Base-by-base conservation (phyloP, 2,113 vertebrate species). In the Ranitomeya imitator region DNA sequence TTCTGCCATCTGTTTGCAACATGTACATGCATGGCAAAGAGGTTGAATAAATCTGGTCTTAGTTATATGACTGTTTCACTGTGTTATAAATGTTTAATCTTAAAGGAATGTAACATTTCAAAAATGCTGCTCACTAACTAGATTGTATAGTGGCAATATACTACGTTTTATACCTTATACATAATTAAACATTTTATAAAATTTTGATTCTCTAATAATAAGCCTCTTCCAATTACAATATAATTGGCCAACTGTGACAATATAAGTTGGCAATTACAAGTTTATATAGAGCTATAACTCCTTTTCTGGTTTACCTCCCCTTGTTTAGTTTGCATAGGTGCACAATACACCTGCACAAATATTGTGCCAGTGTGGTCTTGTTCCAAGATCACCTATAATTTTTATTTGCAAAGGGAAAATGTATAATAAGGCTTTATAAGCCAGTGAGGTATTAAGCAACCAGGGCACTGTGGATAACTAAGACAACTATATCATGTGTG, bases 11-110 rank as follows among this genome's bases (percentile, higher is more conserved):
- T 79, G 77, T 14, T 79, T 57, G 77, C 77, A 79, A 79, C 77
- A 82, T 82, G 77, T 51, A 51, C 15, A 19, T 76, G 19, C 4
- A 57, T 6, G 31, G 59, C 31, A 60, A 31, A 74, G 71, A 31
- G 5, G 26, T 73, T 31, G 31, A 81, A 60, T 81, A 81, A 31
- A 31, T 81, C 21, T 82, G 59, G 14, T 45, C 55, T 82, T 82
- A 10, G 55, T 63, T 82, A 79, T 57, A 79, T 79, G 79, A 63
- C 79, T 61, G 52, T 63, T 82, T 82, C 61, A 82, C n/a, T 82
- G 63, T 61, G 31, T 63, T 55, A 26, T 79, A 79, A 79, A 57
- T n/a, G 21, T 57, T 79, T 79, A 79, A 55, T 79, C 52, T 23
- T 57, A 15, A n/a, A 74, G 4, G 71, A 74, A 57, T 79, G 77